phyloP scores from a whole-genome alignment of 1,140 invertebrate genomes.

The Aleiodes sp. region DNA sequence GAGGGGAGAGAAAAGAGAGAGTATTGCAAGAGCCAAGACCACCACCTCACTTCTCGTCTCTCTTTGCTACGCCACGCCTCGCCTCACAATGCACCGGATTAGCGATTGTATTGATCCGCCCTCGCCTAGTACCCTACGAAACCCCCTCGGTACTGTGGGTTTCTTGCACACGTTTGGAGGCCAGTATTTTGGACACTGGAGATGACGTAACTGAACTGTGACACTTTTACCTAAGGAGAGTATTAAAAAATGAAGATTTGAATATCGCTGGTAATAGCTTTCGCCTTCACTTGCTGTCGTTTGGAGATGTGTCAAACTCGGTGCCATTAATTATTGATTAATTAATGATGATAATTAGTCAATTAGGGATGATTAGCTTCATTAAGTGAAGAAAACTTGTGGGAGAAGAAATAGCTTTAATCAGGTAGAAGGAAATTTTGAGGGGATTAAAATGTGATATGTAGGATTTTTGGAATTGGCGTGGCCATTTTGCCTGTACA shows the following conservation, averaged over 20 bases:
- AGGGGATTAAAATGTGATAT: background rate
- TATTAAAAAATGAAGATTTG: background rate
- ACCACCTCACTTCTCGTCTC: conserved; percentile 50
- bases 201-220: background rate
- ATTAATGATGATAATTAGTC: too few species aligned
- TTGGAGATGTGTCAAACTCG: too few species aligned
- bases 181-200: conserved; percentile 49
- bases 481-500: conserved; percentile 50
- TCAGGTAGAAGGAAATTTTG: background rate
- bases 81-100: conserved; percentile 64
- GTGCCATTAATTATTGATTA: too few species aligned
- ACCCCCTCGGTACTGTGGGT: conserved; percentile 40
- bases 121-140: conserved; percentile 61
- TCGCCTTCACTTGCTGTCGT: too few species aligned
- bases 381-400: too few species aligned
- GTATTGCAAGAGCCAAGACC: conserved; percentile 49
- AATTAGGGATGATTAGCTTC: too few species aligned
- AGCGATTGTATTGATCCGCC: conserved; percentile 67
- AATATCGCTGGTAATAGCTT: too few species aligned
- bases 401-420: background rate
- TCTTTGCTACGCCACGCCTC: conserved; percentile 63
- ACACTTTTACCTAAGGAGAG: too few species aligned
- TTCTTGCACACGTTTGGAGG: background rate
- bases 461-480: conserved; percentile 9
- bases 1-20: conserved; percentile 43